Evolutionary conservation across 2,113 vertebrate genomes (phyloP).

Genomic region (Hipposideros armiger): DNA sequence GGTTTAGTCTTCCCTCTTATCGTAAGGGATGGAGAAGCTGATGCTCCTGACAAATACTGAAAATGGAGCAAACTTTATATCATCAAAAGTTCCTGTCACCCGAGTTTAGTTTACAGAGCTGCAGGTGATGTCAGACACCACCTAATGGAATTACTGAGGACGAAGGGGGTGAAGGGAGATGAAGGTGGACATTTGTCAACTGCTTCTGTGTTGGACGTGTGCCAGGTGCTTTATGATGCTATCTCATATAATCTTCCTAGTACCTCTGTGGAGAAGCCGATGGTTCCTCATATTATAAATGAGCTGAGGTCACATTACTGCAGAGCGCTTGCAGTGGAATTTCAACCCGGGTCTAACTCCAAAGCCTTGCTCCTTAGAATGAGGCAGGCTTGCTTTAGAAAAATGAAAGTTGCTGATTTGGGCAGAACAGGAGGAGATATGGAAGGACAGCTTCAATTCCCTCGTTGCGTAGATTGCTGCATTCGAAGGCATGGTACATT

Average conservation of each 20-base stretch:
- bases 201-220: not conserved
- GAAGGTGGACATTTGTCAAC: not conserved
- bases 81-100: not conserved
- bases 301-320: not conserved
- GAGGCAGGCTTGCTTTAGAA: not conserved
- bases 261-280: not conserved
- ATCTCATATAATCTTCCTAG: not conserved
- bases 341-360: conserved; percentile 33
- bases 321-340: not conserved
- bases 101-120: conserved; percentile 55
- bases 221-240: not conserved
- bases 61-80: conserved; percentile 7
- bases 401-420: conserved; percentile 30
- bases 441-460: not conserved
- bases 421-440: not conserved
- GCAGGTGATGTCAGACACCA: not conserved
- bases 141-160: not conserved
- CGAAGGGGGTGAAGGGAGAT: not conserved
- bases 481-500: not conserved
- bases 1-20: not conserved
- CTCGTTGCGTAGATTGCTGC: not conserved
- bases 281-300: conserved; percentile 15
- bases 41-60: not conserved
- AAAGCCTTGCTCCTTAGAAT: not conserved
- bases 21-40: not conserved